phyloP scores from a whole-genome alignment of 2,888 invertebrate genomes.

The Diogma glabrata region DNA sequence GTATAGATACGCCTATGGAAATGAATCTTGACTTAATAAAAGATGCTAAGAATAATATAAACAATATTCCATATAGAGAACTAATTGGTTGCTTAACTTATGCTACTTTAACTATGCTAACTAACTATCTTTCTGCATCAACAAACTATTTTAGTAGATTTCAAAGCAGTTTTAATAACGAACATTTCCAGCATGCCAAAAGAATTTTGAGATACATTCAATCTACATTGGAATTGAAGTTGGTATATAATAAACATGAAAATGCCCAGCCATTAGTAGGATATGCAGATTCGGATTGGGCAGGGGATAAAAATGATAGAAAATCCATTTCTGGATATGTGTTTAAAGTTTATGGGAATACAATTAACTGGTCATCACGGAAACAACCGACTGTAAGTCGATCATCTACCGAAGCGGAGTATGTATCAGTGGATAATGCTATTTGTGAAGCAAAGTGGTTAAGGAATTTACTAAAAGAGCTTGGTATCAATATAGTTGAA shows the following conservation, averaged over 20 bases:
- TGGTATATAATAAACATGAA: slow-evolving; percentile 1
- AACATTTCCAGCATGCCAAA: slow-evolving; percentile 13
- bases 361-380: slow-evolving; percentile 13
- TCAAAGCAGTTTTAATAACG: slow-evolving; percentile 12
- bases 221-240: slow-evolving; percentile 6
- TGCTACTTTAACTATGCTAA: slow-evolving; percentile 11
- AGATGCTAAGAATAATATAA: too few relatives aligned
- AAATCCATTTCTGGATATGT: slow-evolving; percentile 16
- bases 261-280: not conserved
- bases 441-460: slow-evolving; percentile 16
- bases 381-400: slow-evolving; percentile 16
- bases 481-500: not conserved
- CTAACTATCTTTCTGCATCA: slow-evolving; percentile 15
- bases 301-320: slow-evolving; percentile 13
- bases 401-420: slow-evolving; percentile 18
- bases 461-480: slow-evolving; percentile 5
- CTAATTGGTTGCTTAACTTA: too few relatives aligned
- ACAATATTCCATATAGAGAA: too few relatives aligned
- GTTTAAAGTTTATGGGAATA: slow-evolving; percentile 15
- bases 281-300: not conserved
- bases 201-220: slow-evolving; percentile 15
- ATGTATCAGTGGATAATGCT: slow-evolving; percentile 12
- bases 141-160: slow-evolving; percentile 15
- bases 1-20: too few relatives aligned
- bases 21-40: too few relatives aligned